Conservation (phyloP, 2,888 invertebrate genomes). For the Diplolepis rosae region DNA sequence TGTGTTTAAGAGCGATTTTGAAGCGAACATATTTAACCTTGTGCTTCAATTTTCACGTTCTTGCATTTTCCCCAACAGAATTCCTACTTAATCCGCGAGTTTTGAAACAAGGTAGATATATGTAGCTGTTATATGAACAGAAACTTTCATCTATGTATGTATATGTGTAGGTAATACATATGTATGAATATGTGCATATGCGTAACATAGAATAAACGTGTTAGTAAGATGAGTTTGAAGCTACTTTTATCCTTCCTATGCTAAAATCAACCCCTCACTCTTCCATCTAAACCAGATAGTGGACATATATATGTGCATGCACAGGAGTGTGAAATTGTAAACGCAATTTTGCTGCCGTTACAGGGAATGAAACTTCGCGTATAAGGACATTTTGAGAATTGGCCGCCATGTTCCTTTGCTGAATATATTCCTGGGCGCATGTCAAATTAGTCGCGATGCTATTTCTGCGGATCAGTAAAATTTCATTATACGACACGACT, state of each 20-base stretch:
- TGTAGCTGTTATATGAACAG: not conserved
- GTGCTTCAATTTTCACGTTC: conserved; percentile 45
- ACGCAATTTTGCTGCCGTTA: not conserved
- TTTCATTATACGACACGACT: conserved; percentile 40
- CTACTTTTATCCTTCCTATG: conserved; percentile 43
- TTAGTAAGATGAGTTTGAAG: conserved; percentile 48
- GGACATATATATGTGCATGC: not conserved
- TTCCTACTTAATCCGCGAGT: conserved; percentile 43
- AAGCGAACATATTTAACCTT: conserved; percentile 42
- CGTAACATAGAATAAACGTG: conserved; percentile 7
- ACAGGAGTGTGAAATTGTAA: not conserved
- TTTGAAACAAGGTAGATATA: conserved; percentile 32
- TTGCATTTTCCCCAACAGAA: conserved; percentile 35
- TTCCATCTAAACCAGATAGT: not conserved
- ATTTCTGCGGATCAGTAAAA: conserved; percentile 51
- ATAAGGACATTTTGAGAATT: conserved; percentile 3
- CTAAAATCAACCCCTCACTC: conserved; percentile 3
- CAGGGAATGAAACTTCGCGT: not conserved
- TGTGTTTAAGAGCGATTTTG: not conserved
- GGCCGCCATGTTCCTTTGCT: not conserved
- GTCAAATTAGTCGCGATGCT: conserved; percentile 55
- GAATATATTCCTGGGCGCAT: conserved; percentile 29
- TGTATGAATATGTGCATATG: conserved; percentile 19
- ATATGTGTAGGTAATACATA: conserved; percentile 18
- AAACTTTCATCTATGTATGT: not conserved